Conservation (phyloP, 2,797 vertebrate species). For the Pelodytes ibericus region DNA sequence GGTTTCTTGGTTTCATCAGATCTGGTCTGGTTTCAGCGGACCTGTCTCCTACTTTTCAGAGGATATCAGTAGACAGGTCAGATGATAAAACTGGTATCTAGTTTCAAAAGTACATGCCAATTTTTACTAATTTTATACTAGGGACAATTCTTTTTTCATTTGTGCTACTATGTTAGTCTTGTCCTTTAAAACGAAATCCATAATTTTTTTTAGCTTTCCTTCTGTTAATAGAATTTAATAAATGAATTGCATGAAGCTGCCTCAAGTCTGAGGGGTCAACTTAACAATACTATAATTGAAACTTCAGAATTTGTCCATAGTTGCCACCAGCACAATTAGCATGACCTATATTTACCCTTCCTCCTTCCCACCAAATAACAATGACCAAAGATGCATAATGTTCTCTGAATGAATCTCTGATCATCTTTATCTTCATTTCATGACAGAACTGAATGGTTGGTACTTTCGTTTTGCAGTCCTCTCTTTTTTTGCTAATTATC, state of each 20-base stretch:
- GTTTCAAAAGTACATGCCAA: too few relatives aligned
- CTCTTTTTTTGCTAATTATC: slow-evolving; percentile 64
- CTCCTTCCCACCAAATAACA: slow-evolving; percentile 27
- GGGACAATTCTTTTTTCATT: too few relatives aligned
- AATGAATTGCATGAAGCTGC: slow-evolving; percentile 43
- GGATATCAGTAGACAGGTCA: too few relatives aligned
- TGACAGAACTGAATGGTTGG: slow-evolving; percentile 70
- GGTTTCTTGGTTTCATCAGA: too few relatives aligned
- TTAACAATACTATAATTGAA: slow-evolving; percentile 47
- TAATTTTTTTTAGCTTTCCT: too few relatives aligned
- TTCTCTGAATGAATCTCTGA: slow-evolving; percentile 49
- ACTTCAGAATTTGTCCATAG: not conserved
- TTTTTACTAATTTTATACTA: too few relatives aligned
- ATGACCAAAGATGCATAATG: slow-evolving; percentile 45
- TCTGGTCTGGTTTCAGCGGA: too few relatives aligned
- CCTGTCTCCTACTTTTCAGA: too few relatives aligned
- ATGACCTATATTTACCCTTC: slow-evolving; percentile 10
- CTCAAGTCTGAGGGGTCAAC: slow-evolving; percentile 27
- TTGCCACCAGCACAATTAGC: slow-evolving; percentile 17
- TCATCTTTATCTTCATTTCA: slow-evolving; percentile 70
- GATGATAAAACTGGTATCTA: too few relatives aligned
- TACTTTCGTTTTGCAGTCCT: slow-evolving; percentile 62
- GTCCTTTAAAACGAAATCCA: too few relatives aligned
- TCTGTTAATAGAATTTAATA: not conserved
- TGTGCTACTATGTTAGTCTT: too few relatives aligned